A percentile compares a stretch with the other conserved stretches of the same genome.
These are phyloP conservation scores for Arctocebus calabarensis DNA, from an alignment of 2,797 vertebrate genomes.

Conservation along the genomic window DNA sequence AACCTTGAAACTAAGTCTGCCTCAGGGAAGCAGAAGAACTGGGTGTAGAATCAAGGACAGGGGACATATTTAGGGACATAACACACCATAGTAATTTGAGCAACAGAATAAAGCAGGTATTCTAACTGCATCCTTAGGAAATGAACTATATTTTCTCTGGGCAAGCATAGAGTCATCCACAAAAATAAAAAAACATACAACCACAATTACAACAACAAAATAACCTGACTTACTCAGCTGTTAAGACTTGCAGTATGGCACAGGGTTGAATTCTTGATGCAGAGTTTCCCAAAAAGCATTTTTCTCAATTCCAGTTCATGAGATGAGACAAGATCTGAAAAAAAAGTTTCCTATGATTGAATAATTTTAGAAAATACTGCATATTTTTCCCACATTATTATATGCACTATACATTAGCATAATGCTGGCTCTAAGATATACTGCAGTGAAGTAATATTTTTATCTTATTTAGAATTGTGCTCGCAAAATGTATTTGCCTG, in stretches of 20 bases:
- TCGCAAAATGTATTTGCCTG: not conserved
- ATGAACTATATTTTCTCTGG: not conserved
- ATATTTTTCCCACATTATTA: not conserved
- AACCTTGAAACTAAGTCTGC: not conserved
- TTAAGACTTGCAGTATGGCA: not conserved
- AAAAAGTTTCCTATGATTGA: constrained; percentile 3
- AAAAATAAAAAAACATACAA: not conserved
- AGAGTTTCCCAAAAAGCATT: not conserved
- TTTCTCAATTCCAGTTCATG: not conserved
- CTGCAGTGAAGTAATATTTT: constrained; percentile 10
- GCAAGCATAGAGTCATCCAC: not conserved
- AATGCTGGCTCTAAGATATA: not conserved
- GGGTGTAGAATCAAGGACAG: not conserved
- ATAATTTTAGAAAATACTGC: constrained; percentile 36
- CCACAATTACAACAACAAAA: not conserved
- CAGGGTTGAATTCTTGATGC: not conserved
- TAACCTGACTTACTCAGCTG: not conserved
- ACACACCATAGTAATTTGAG: not conserved
- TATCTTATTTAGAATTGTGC: constrained; percentile 24
- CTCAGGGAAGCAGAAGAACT: not conserved
- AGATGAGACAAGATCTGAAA: not conserved
- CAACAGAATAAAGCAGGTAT: not conserved
- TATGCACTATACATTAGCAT: not conserved
- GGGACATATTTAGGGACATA: too few relatives aligned
- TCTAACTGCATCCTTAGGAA: not conserved